These are phyloP conservation scores for Sebastes vulpes DNA, from an alignment of 2,797 vertebrate species.

Conservation along the genomic window DNA sequence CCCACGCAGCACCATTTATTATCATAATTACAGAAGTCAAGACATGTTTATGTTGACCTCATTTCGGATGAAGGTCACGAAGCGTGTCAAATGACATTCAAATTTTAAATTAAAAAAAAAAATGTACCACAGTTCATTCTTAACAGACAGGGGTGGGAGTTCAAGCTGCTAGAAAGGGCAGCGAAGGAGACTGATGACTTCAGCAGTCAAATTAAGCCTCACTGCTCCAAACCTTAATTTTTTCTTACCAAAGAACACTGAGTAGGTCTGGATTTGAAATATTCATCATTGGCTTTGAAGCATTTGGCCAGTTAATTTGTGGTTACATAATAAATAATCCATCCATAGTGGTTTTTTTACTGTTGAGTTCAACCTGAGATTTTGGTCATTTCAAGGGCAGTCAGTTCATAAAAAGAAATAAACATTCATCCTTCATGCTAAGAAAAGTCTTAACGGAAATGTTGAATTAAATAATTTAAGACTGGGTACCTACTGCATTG, in stretches of 20 bases:
- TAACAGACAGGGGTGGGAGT: conserved; percentile 51
- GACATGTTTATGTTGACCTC: conserved; percentile 46
- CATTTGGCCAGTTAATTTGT: conserved; percentile 38
- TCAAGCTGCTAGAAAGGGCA: conserved; percentile 63
- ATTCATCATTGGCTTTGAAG: conserved; percentile 22
- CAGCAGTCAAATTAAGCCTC: conserved; percentile 3
- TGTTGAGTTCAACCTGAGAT: conserved; percentile 76
- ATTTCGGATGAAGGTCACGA: conserved; percentile 47
- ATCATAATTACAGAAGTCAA: conserved; percentile 56
- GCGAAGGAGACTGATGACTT: conserved; percentile 15
- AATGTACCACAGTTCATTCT: conserved; percentile 72
- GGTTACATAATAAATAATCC: conserved; percentile 66
- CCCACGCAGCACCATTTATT: conserved; percentile 73
- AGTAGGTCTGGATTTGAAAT: conserved; percentile 18
- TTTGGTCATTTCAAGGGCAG: conserved; percentile 49
- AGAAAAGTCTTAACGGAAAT: conserved; percentile 40
- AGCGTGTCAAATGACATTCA: conserved; percentile 44
- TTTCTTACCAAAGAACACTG: conserved; percentile 2
- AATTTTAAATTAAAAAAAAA: conserved; percentile 29
- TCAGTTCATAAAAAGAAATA: conserved; percentile 31
- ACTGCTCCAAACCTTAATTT: conserved; percentile 29
- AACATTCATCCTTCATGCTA: conserved; percentile 62
- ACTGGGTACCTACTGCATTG: conserved; percentile 52
- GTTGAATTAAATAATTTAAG: conserved; percentile 53
- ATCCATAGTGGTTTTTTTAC: conserved; percentile 69